phyloP scores from a whole-genome alignment of 2,113 vertebrate species.

The Poeciliopsis turrubarensis region DNA sequence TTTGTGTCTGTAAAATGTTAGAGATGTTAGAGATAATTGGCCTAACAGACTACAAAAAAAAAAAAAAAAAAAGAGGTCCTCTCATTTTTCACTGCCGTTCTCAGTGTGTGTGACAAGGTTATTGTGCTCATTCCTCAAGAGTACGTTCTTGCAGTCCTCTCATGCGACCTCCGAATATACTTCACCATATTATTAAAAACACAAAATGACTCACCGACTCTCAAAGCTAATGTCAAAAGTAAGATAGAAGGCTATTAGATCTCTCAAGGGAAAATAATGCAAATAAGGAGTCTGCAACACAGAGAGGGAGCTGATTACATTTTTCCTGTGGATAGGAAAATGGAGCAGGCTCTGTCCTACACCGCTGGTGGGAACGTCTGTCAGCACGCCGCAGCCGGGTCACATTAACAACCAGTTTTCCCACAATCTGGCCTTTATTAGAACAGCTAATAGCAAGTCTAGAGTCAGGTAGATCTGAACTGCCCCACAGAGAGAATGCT shows the following conservation, averaged over 20 bases:
- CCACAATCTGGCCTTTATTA: slow-evolving; percentile 84
- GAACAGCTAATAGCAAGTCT: slow-evolving; percentile 65
- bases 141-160: slow-evolving; percentile 32
- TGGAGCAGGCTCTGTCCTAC: slow-evolving; percentile 68
- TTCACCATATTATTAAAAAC: slow-evolving; percentile 37
- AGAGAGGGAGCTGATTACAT: slow-evolving; percentile 60
- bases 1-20: slow-evolving; percentile 28
- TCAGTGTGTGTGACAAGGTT: slow-evolving; percentile 39
- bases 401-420: slow-evolving; percentile 78
- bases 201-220: slow-evolving; percentile 49
- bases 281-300: slow-evolving; percentile 63
- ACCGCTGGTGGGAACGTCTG: slow-evolving; percentile 75
- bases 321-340: slow-evolving; percentile 77
- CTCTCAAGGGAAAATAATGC: slow-evolving; percentile 67
- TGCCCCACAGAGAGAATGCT: slow-evolving; percentile 69
- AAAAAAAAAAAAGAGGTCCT: slow-evolving; percentile 6
- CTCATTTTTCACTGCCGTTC: slow-evolving; percentile 38
- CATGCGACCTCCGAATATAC: slow-evolving; percentile 38
- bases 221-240: slow-evolving; percentile 60
- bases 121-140: slow-evolving; percentile 33
- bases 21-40: slow-evolving; percentile 29
- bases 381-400: slow-evolving; percentile 73
- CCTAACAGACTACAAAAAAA: slow-evolving; percentile 20
- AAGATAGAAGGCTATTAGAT: slow-evolving; percentile 68
- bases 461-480: slow-evolving; percentile 78